Evolutionary conservation across 2,113 vertebrate species (phyloP), one percentile per base, ranked within the genome.

Genomic region (Atractosteus spatula): DNA sequence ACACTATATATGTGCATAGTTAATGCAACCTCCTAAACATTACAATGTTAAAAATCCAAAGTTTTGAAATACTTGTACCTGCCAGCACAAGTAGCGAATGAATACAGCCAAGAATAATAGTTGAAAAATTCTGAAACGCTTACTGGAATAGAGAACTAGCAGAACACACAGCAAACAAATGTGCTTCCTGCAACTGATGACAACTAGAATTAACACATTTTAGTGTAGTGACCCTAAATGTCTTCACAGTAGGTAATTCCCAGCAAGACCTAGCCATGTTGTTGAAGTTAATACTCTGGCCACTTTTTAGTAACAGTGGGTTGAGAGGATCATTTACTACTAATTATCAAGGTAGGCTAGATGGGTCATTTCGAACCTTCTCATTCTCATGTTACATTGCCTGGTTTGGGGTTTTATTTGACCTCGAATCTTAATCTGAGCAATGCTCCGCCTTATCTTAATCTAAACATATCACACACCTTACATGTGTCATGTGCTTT

Each of bases 131-230:
- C 70, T 10, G 8, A 42, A 70, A 74, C 81, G 72, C 55, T 61
- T 71, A 77, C 71, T 68, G 68, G 0, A 5, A 59, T 44, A 80
- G 71, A 68, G 47, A 77, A 74, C 61, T 55, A 82, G 66, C 55
- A 29, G 12, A 71, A 68, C 68, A 74, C 67, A 77, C 76, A 75
- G 63, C 47, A 59, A 79, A 71, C 76, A 62, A 0, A 7, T n/a
- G 70, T n/a, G 17, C 14, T 44, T 82, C 17, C 75, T 69, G 13
- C 65, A 17, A 74, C 16, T 61, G 79, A 76, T n/a, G 65, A 44
- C 62, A 80, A 61, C 17, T 68, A 77, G 42, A 62, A 63, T 66
- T 74, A 83, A 69, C 72, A 44, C 79, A 59, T 79, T 75, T 62
- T 79, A 51, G 41, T 43, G 64, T 74, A 71, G 66, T 10, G 3